These are phyloP conservation scores for Macrocentrus cingulum DNA, from an alignment of 1,140 invertebrate genomes.

Conservation along the genomic window DNA sequence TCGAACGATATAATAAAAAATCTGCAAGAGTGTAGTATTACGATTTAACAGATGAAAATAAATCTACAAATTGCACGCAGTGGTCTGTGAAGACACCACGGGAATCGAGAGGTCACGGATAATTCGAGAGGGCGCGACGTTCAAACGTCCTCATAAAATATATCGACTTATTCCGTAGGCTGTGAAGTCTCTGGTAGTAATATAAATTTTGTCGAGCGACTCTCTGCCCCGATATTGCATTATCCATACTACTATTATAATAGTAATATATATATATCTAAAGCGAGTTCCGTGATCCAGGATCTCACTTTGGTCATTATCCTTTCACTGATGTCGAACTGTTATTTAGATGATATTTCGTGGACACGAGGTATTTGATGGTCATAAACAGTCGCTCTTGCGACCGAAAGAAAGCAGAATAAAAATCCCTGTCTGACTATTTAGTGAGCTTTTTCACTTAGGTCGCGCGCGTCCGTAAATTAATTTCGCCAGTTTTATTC, in stretches of 20 bases:
- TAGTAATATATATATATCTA: background rate
- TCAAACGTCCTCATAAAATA: slow-evolving; percentile 29
- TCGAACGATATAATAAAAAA: no score
- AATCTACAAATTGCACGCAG: background rate
- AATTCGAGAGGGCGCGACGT: slow-evolving; percentile 27
- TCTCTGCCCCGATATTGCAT: background rate
- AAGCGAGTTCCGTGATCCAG: slow-evolving; percentile 29
- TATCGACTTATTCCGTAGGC: slow-evolving; percentile 18
- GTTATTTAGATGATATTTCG: slow-evolving; percentile 45
- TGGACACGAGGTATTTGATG: slow-evolving; percentile 38
- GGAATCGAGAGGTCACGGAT: slow-evolving; percentile 22
- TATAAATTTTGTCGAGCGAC: slow-evolving; percentile 28
- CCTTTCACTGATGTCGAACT: slow-evolving; percentile 43
- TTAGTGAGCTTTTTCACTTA: background rate
- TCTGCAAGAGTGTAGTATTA: no score
- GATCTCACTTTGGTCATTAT: slow-evolving; percentile 42
- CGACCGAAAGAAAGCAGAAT: slow-evolving; percentile 1
- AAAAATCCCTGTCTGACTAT: slow-evolving; percentile 7
- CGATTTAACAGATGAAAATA: background rate
- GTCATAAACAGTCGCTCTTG: no score
- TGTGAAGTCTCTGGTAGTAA: slow-evolving; percentile 16
- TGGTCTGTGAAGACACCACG: slow-evolving; percentile 2
- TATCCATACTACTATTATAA: background rate
- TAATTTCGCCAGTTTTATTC: slow-evolving; percentile 11
- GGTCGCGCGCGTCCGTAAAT: background rate